These are phyloP conservation scores for Junco hyemalis DNA, from an alignment of 2,113 vertebrate genomes.

Conservation along the genomic window DNA sequence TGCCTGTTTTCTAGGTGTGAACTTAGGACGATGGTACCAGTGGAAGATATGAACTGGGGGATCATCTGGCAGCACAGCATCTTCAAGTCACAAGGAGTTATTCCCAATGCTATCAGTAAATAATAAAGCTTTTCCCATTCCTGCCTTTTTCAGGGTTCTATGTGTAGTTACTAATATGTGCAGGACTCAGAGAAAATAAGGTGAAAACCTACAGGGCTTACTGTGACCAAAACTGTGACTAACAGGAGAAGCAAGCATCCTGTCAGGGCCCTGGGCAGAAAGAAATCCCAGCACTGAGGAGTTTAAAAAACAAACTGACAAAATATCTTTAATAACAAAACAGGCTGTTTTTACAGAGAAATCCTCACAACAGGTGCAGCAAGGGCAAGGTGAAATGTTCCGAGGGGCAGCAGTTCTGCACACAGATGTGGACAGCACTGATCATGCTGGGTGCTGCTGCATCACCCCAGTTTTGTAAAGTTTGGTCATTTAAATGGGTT, in stretches of 20 bases:
- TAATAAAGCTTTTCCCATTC: background rate
- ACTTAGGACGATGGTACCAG: background rate
- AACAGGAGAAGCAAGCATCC: accelerated
- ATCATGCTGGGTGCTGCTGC: background rate
- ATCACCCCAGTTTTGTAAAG: background rate
- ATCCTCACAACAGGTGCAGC: background rate
- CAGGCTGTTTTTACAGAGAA: background rate
- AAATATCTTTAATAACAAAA: background rate
- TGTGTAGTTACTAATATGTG: accelerated
- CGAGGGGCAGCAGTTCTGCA: background rate
- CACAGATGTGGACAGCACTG: accelerated
- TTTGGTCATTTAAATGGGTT: background rate
- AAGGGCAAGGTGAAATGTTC: background rate
- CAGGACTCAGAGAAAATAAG: background rate
- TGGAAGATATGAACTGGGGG: accelerated
- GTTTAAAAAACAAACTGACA: background rate
- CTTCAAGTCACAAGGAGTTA: background rate
- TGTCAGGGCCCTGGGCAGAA: background rate
- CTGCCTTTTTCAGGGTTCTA: background rate
- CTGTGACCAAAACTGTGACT: background rate
- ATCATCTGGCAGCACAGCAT: accelerated
- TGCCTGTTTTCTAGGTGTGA: background rate
- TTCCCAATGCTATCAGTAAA: background rate
- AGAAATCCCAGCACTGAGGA: background rate
- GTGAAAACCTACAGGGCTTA: background rate